phyloP scores from a whole-genome alignment of 2,113 vertebrate genomes.

The Coptodon rendalli region DNA sequence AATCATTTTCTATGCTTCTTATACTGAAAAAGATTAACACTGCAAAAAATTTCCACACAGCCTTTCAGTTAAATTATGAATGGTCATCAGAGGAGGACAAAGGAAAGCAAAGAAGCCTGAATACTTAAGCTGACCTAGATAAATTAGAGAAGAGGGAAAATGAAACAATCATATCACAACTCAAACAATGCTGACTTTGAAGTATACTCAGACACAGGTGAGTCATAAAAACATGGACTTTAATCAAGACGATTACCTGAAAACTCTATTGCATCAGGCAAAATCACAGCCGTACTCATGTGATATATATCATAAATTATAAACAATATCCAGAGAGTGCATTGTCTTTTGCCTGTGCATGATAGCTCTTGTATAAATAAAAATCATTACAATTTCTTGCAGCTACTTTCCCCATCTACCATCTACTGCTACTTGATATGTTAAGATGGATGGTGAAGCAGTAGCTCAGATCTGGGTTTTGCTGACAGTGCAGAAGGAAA shows the following conservation, averaged over 20 bases:
- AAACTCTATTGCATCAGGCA: background rate
- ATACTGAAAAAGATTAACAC: background rate
- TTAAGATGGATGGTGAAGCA: background rate
- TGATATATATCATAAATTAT: background rate
- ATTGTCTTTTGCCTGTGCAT: background rate
- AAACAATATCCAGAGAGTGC: background rate
- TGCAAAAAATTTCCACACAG: background rate
- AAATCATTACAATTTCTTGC: background rate
- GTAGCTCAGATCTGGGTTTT: background rate
- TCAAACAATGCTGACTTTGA: background rate
- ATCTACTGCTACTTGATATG: background rate
- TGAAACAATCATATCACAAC: background rate
- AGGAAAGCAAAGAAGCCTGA: background rate
- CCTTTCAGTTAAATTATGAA: background rate
- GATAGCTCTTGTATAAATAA: background rate
- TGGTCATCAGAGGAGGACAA: background rate
- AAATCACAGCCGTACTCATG: background rate
- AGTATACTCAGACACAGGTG: background rate
- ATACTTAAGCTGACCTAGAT: background rate
- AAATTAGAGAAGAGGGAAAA: background rate
- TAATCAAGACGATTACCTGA: background rate
- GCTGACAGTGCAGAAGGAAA: background rate
- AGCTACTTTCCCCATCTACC: background rate
- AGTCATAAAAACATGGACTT: background rate
- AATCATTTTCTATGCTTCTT: background rate